A percentile compares a stretch with the other conserved stretches of the same genome.
Conservation (phyloP, 1,140 invertebrate species). For the Brachionus koreanus region DNA sequence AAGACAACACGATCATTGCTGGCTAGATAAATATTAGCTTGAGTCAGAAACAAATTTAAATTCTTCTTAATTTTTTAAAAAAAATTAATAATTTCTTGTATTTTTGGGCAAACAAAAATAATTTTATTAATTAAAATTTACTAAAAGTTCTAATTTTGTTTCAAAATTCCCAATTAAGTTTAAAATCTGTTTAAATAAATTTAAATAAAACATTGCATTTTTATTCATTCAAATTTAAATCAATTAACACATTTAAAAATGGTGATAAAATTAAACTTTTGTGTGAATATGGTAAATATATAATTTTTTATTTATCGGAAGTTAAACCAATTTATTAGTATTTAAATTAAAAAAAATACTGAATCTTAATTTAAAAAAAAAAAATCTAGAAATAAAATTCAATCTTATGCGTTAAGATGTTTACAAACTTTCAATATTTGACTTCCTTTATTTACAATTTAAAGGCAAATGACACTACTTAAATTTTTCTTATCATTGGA, state of each 20-base stretch:
- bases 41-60: too few relatives aligned
- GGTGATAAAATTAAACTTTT: not conserved
- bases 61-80: too few relatives aligned
- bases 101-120: too few relatives aligned
- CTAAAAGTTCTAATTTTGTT: too few relatives aligned
- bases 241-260: not conserved
- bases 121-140: too few relatives aligned
- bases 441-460: not conserved
- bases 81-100: too few relatives aligned
- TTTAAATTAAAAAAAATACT: not conserved
- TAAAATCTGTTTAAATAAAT: not conserved
- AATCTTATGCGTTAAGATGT: not conserved
- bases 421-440: not conserved
- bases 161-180: not conserved
- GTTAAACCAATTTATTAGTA: not conserved
- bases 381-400: not conserved
- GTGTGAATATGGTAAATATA: not conserved
- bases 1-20: too few relatives aligned
- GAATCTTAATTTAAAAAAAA: not conserved
- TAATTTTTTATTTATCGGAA: not conserved
- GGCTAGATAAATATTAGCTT: too few relatives aligned
- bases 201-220: not conserved
- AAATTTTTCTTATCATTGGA: not conserved
- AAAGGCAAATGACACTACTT: not conserved
- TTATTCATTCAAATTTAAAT: not conserved